phyloP scores from a whole-genome alignment of 2,797 vertebrate genomes.

The Cephalopachus bancanus region DNA sequence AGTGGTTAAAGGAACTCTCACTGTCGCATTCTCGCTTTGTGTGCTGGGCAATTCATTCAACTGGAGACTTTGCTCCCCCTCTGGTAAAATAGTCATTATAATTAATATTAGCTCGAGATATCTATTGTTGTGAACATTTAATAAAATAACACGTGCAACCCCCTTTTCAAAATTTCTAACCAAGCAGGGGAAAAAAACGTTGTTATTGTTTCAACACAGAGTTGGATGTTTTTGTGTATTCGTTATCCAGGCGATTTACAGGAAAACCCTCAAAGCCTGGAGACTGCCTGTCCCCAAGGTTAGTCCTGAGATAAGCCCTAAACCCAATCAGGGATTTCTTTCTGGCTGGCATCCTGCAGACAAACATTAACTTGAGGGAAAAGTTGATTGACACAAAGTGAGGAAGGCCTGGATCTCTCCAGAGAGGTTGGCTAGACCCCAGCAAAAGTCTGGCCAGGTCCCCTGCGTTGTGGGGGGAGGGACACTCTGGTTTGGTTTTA shows the following conservation, averaged over 20 bases:
- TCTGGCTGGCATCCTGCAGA: background rate
- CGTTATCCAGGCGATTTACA: conserved; percentile 26
- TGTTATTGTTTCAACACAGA: conserved; percentile 35
- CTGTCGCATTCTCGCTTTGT: background rate
- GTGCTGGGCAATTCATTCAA: background rate
- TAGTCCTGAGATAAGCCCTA: conserved; percentile 32
- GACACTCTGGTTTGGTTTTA: background rate
- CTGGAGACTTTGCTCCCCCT: background rate
- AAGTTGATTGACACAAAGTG: background rate
- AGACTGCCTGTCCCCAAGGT: conserved; percentile 19
- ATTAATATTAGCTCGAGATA: background rate
- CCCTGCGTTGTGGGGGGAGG: background rate
- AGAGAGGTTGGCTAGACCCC: background rate
- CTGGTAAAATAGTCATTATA: background rate
- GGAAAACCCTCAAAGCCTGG: conserved; percentile 39
- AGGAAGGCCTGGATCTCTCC: background rate
- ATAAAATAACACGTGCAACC: background rate
- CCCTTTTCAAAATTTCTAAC: conserved; percentile 8
- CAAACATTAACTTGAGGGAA: background rate
- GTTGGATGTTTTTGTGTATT: conserved; percentile 38
- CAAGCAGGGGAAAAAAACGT: background rate
- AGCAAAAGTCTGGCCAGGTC: background rate
- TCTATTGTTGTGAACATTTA: background rate
- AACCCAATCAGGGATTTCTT: conserved; percentile 6
- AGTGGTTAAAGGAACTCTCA: background rate